Percentiles rank a stretch among this genome's conserved stretches.
Conservation (phyloP, 2,797 vertebrate genomes). For the Caiman crocodilus region DNA sequence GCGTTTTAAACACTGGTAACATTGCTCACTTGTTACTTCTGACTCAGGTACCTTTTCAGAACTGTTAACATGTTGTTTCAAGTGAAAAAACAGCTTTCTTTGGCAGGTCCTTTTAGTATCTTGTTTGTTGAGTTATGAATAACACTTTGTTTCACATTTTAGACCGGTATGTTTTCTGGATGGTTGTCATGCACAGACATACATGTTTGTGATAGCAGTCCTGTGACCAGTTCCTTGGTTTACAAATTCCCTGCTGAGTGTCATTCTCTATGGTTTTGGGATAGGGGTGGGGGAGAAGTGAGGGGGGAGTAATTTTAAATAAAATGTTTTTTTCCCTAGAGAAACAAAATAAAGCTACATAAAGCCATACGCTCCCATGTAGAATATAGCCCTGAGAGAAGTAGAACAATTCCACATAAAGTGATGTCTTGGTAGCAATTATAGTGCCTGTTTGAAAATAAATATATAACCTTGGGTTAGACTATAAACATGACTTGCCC, state of each 20-base stretch:
- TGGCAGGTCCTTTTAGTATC: background rate
- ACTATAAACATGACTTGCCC: background rate
- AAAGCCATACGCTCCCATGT: background rate
- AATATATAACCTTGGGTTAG: background rate
- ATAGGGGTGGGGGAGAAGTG: background rate
- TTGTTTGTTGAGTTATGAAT: conserved; percentile 60
- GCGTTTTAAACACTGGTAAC: conserved; percentile 28
- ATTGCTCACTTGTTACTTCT: conserved; percentile 53
- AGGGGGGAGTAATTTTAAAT: background rate
- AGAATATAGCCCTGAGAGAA: background rate
- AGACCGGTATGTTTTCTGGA: conserved; percentile 39
- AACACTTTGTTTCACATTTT: conserved; percentile 66
- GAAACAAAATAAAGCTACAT: conserved; percentile 19
- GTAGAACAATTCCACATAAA: background rate
- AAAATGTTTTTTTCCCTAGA: background rate
- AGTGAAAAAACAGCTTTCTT: conserved; percentile 21
- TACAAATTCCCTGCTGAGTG: conserved; percentile 22
- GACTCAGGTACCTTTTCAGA: conserved; percentile 44
- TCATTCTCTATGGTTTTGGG: background rate
- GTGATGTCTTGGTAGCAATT: background rate
- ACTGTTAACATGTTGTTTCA: conserved; percentile 50
- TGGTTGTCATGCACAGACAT: conserved; percentile 19
- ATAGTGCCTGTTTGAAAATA: background rate
- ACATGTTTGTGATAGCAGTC: conserved; percentile 26
- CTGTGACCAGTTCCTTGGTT: conserved; percentile 25